A percentile compares a stretch with the other conserved stretches of the same genome.
These are phyloP conservation scores for Drosophila colorata DNA, from an alignment of 2,888 invertebrate species.

Conservation along the genomic window DNA sequence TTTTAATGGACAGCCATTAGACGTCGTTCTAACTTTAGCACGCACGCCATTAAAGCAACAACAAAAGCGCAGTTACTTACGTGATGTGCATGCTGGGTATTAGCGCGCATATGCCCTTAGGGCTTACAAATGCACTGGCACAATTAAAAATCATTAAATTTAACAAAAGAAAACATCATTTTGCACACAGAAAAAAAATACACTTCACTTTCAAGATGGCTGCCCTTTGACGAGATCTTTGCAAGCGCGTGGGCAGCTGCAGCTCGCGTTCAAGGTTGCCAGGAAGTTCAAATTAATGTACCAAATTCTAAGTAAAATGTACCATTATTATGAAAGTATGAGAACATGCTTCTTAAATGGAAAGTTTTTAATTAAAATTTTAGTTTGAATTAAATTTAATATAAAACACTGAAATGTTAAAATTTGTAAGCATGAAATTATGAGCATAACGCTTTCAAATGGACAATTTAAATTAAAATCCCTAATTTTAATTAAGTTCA, in stretches of 20 bases:
- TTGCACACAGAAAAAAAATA: background rate
- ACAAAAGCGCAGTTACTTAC: conserved; percentile 23
- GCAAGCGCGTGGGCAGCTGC: background rate
- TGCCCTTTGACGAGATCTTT: conserved; percentile 2
- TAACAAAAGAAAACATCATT: background rate
- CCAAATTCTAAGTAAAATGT: background rate
- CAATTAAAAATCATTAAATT: conserved; percentile 13
- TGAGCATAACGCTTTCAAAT: background rate
- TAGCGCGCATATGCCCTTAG: conserved; percentile 3
- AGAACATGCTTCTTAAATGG: background rate
- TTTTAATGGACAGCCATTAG: conserved; percentile 35
- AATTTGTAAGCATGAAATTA: no score
- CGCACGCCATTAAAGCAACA: conserved; percentile 22
- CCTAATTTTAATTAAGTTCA: no score
- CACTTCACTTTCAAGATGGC: conserved; percentile 3
- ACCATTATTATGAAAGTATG: background rate
- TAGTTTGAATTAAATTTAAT: no score
- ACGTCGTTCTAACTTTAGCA: conserved; percentile 28
- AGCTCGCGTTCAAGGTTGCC: background rate
- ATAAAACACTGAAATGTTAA: no score
- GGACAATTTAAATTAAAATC: no score
- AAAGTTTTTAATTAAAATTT: no score
- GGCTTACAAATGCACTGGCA: conserved; percentile 7
- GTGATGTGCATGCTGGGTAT: conserved; percentile 16
- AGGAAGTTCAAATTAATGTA: background rate